Evolutionary conservation across 1,140 invertebrate species (phyloP), one percentile per base, ranked within the genome.

Genomic region (Ceratitis capitata): DNA sequence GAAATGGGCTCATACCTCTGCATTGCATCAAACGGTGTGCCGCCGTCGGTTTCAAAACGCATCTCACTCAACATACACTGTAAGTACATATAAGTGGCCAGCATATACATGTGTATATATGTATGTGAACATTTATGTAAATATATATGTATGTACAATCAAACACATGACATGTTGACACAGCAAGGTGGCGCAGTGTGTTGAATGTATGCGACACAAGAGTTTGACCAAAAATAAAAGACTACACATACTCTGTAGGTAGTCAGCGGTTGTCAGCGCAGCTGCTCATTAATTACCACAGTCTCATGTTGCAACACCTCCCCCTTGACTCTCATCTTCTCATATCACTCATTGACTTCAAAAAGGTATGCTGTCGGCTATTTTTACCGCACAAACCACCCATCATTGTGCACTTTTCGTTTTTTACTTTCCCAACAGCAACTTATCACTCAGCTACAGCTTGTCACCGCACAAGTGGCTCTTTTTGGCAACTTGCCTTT

Each of bases 1-100:
- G 96, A 98, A 91, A 98, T 98, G 97, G 96, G 96, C n/a, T 95
- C 96, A 84, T 97, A 97, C 92, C 92, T 97, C 74, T 97, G 96
- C 92, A 97, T 97, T 64, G 96, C 96, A n/a, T 95, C 94, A 87
- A 97, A 97, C 87, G 95, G 95, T 49, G 94, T 96, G 19, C 96
- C 96, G 42, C 96, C 96, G 32, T 94, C 96, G 64, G 95, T 97
- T 88, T 96, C 95, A 92, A 97, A 97, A 92, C 94, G 96, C 87
- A 96, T 97, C 88, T 94, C 94, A 88, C 94, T 97, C 87, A 95
- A 94, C 92, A 96, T 97, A 87, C 95, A 97, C 91, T 97, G 96
- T 97, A 93, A 96, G 96, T 96, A 93, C 53, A 12, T 23, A 64
- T n/a, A n/a, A n/a, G 14, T 4, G n/a, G 14, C 7, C n/a, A 53